Conservation (phyloP, 2,113 vertebrate species). For the Campylomormyrus numenius region DNA sequence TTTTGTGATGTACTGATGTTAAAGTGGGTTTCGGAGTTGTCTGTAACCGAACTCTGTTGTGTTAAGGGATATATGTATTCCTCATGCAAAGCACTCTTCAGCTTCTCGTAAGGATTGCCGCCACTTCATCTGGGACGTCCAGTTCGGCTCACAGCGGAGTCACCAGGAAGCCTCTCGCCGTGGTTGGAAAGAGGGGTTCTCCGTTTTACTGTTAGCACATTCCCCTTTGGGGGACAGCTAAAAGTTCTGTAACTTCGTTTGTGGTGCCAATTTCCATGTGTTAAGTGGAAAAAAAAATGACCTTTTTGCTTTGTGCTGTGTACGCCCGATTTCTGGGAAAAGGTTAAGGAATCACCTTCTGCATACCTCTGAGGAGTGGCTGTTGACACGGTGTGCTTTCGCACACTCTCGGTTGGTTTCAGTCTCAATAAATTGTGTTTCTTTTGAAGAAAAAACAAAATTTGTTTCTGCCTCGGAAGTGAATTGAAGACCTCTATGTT, state of each 20-base stretch:
- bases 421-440: conserved; percentile 95
- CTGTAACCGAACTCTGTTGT: not conserved
- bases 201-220: conserved; percentile 85
- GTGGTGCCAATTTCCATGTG: conserved; percentile 93
- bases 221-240: conserved; percentile 86
- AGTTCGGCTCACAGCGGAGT: conserved; percentile 60
- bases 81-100: conserved; percentile 6
- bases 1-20: conserved; percentile 12
- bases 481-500: conserved; percentile 84
- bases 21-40: conserved; percentile 2
- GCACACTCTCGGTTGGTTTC: conserved; percentile 81
- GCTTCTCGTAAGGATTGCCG: conserved; percentile 25
- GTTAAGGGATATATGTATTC: conserved; percentile 4
- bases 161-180: conserved; percentile 63
- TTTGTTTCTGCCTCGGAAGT: conserved; percentile 95
- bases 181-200: conserved; percentile 58
- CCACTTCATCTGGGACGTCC: conserved; percentile 32
- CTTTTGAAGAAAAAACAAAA: conserved; percentile 82
- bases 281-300: conserved; percentile 79
- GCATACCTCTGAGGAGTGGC: conserved; percentile 85
- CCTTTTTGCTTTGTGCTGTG: conserved; percentile 88
- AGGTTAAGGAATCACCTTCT: conserved; percentile 71
- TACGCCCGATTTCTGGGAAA: conserved; percentile 92
- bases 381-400: conserved; percentile 86
- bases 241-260: conserved; percentile 93